Evolutionary conservation across 2,797 vertebrate species (phyloP), one percentile per base, ranked within the genome.

Genomic region (Labroides dimidiatus): DNA sequence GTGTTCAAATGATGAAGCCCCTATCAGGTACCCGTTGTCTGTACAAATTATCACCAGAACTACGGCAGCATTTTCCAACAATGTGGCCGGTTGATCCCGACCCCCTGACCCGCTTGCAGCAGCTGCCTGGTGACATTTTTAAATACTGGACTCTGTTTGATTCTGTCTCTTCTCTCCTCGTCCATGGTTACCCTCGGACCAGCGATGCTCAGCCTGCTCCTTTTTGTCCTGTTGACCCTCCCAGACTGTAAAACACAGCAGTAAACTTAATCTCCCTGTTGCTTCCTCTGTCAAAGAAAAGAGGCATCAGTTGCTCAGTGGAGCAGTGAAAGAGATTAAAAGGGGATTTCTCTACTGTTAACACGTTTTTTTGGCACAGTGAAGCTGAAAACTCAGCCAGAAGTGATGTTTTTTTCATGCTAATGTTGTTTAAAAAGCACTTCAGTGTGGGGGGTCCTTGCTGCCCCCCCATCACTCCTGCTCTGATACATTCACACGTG

Each of bases 401-500:
- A 57, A 17, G 23, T 30, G 53, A 20, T 52, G 39, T 21, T 49
- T 50, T 72, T 60, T 57, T 82, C 21, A 60, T 57, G 62, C 69
- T 60, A 69, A 66, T 81, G 64, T n/a, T 56, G 44, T 56, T 69
- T 41, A 56, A 66, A 59, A 64, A 52, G 19, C 50, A 30, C 27
- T 14, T 64, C 43, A 19, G 64, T 48, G 20, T 48, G 47, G 47
- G 47, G 47, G 47, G 12, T 49, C 47, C 12, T 0, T 2, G 20
- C 45, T 14, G 4, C 10, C 44, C 19, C 44, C 44, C 19, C 1
- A n/a, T 4, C 44, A 21, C 10, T 11, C 19, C 4, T 36, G 49
- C 49, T 20, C 72, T 54, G 10, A 66, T 56, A 61, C 66, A 75
- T 23, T 64, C 65, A 63, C 70, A 61, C 20, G 15, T 67, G 72